Conservation (phyloP, 2,888 invertebrate species). For the Cybosia mesomella region DNA sequence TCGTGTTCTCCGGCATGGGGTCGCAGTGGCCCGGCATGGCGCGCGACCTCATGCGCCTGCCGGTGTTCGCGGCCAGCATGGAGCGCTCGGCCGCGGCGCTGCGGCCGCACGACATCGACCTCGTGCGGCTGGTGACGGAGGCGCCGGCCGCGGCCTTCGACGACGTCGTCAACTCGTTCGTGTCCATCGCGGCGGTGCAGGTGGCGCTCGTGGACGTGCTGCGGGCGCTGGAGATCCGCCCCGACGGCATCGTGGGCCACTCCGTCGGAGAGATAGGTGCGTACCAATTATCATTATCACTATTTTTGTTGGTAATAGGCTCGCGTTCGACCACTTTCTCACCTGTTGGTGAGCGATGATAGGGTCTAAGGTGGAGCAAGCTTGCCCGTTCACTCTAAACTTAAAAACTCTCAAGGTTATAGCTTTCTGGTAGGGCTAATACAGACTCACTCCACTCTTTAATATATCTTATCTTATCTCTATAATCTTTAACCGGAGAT, state of each 20-base stretch:
- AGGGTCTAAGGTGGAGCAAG: too few relatives aligned
- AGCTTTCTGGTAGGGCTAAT: too few relatives aligned
- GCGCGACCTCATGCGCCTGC: constrained; percentile 93
- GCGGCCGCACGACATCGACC: constrained; percentile 92
- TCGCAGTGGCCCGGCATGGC: constrained; percentile 99
- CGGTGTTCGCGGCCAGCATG: constrained; percentile 93
- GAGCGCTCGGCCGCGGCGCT: constrained; percentile 92
- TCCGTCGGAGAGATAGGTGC: constrained; percentile 95
- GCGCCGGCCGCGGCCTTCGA: constrained; percentile 93
- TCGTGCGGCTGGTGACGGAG: constrained; percentile 92
- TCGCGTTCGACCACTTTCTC: too few relatives aligned
- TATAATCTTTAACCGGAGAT: too few relatives aligned
- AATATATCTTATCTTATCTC: too few relatives aligned
- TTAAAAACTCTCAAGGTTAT: too few relatives aligned
- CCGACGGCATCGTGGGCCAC: constrained; percentile 98
- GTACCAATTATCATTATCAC: not conserved
- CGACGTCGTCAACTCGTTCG: constrained; percentile 95
- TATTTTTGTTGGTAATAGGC: too few relatives aligned
- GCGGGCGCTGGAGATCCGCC: constrained; percentile 90
- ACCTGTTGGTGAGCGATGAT: too few relatives aligned
- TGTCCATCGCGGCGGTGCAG: constrained; percentile 98
- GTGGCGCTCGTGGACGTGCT: constrained; percentile 97
- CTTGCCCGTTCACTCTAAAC: too few relatives aligned
- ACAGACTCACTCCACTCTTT: too few relatives aligned
- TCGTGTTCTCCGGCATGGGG: constrained; percentile 99